phyloP scores from a whole-genome alignment of 2,797 vertebrate species.

The Lutra lutra region DNA sequence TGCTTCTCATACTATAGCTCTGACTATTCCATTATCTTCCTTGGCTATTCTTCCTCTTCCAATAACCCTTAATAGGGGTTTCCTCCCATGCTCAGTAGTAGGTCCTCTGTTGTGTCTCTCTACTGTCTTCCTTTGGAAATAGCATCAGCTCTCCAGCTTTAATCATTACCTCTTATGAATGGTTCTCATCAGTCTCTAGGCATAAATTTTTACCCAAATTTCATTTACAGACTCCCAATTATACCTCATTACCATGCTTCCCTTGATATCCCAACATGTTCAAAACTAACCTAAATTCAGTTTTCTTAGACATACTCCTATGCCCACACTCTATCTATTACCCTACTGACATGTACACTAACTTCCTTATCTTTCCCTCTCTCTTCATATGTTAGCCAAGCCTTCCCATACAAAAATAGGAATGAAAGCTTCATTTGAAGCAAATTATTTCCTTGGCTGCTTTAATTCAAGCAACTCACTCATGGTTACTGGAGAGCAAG shows the following conservation, averaged over 20 bases:
- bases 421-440: background rate
- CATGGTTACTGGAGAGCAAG: background rate
- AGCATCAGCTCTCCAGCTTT: background rate
- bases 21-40: slow-evolving; percentile 24
- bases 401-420: background rate
- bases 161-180: background rate
- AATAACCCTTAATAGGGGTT: background rate
- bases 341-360: background rate
- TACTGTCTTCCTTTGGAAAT: slow-evolving; percentile 27
- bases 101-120: background rate
- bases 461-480: background rate
- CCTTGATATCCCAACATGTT: background rate
- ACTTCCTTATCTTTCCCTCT: background rate
- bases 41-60: background rate
- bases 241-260: background rate
- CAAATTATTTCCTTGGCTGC: background rate
- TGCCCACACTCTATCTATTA: background rate
- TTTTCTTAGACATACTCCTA: background rate
- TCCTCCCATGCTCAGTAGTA: background rate
- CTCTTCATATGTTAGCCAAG: background rate
- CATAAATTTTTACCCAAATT: background rate
- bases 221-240: background rate
- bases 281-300: slow-evolving; percentile 22
- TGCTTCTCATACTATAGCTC: background rate
- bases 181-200: background rate